phyloP scores from a whole-genome alignment of 2,113 vertebrate genomes.

The Grallaria varia region DNA sequence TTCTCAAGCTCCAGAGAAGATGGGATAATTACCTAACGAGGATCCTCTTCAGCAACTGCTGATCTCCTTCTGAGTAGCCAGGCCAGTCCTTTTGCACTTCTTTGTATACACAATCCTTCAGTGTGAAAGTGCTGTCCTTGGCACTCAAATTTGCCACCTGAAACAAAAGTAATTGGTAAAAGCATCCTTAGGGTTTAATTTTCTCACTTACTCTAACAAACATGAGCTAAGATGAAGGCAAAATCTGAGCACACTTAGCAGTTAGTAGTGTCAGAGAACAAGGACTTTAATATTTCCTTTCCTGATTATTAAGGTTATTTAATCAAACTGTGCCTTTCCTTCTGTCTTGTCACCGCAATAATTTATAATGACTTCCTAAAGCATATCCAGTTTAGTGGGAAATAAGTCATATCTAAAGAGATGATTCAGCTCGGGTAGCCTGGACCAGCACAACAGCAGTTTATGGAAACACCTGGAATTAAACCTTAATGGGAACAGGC shows the following conservation, averaged over 20 bases:
- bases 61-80: slow-evolving; percentile 94
- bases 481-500: background rate
- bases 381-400: background rate
- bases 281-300: background rate
- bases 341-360: background rate
- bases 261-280: background rate
- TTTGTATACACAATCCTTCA: slow-evolving; percentile 89
- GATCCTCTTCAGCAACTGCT: slow-evolving; percentile 91
- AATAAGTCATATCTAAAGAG: background rate
- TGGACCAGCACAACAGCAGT: background rate
- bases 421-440: background rate
- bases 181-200: background rate
- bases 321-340: background rate
- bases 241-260: background rate
- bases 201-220: background rate
- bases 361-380: background rate
- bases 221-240: background rate
- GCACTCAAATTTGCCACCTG: slow-evolving; percentile 90
- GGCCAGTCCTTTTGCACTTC: slow-evolving; percentile 96
- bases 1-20: background rate
- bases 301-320: background rate
- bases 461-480: background rate
- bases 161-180: background rate
- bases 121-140: slow-evolving; percentile 90
- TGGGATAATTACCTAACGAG: slow-evolving; percentile 81